Conservation (phyloP, 1,140 invertebrate genomes). For the Lucilia sericata region DNA sequence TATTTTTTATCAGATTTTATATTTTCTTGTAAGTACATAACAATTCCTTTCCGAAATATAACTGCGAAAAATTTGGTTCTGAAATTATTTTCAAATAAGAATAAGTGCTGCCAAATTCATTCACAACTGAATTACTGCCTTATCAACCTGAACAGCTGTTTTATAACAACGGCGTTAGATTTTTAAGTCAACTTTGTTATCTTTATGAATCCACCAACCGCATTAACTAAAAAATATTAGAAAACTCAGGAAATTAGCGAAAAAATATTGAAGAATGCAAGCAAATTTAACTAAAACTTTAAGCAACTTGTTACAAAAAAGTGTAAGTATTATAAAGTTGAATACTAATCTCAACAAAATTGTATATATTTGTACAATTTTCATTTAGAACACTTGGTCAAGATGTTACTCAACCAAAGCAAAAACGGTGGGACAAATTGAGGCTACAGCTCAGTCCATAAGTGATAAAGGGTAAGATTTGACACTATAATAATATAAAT, state of each 20-base stretch:
- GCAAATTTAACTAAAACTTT: constrained; percentile 38
- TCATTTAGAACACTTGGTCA: neutral
- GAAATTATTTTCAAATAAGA: neutral
- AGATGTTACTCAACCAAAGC: constrained; percentile 44
- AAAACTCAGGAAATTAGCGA: neutral
- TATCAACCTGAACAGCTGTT: neutral
- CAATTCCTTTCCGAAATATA: no score
- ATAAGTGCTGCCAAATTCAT: neutral
- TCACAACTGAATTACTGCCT: neutral
- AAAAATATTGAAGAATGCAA: neutral
- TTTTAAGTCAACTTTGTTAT: neutral
- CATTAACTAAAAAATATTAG: neutral
- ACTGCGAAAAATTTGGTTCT: no score
- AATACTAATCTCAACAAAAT: neutral
- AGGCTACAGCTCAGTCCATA: constrained; percentile 57
- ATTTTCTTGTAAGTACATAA: no score
- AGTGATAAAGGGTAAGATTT: constrained; percentile 58
- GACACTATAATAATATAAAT: no score
- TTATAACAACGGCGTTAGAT: neutral
- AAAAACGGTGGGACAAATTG: constrained; percentile 42
- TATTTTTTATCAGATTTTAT: no score
- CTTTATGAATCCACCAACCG: neutral
- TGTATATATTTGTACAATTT: neutral
- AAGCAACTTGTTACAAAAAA: constrained; percentile 7
- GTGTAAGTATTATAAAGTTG: neutral